Conservation (phyloP, 2,797 vertebrate species). For the Pangasius mekongensis region DNA sequence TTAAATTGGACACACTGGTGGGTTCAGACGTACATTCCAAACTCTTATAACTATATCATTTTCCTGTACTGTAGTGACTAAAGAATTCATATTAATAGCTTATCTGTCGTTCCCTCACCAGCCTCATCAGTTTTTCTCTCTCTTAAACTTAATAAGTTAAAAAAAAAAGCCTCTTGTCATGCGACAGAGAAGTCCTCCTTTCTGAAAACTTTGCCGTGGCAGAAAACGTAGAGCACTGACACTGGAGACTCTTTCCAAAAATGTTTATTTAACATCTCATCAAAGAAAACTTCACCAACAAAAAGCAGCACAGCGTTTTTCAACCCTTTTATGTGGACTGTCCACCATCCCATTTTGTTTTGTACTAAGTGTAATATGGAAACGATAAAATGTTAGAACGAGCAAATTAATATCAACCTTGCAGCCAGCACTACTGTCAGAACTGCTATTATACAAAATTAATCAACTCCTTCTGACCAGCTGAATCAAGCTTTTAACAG, state of each 20-base stretch:
- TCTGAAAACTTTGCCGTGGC: neutral
- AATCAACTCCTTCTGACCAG: neutral
- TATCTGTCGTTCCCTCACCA: neutral
- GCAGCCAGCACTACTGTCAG: too few species aligned
- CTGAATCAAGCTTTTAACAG: neutral
- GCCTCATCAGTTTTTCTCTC: neutral
- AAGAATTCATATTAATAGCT: neutral
- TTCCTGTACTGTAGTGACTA: neutral
- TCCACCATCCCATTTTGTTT: neutral
- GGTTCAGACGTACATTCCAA: neutral
- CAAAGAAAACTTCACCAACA: too few species aligned
- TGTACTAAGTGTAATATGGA: neutral
- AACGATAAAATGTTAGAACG: too few species aligned
- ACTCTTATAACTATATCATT: neutral
- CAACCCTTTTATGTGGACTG: neutral
- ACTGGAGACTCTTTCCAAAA: neutral
- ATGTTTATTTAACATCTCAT: too few species aligned
- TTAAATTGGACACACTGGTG: neutral
- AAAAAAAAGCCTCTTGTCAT: neutral
- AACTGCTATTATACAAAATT: too few species aligned
- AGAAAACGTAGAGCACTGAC: neutral
- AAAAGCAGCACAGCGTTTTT: too few species aligned
- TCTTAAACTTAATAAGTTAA: neutral
- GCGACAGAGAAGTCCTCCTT: neutral
- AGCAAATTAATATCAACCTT: too few species aligned